Conservation (phyloP, 2,797 vertebrate species). For the Sebastes vulpes region DNA sequence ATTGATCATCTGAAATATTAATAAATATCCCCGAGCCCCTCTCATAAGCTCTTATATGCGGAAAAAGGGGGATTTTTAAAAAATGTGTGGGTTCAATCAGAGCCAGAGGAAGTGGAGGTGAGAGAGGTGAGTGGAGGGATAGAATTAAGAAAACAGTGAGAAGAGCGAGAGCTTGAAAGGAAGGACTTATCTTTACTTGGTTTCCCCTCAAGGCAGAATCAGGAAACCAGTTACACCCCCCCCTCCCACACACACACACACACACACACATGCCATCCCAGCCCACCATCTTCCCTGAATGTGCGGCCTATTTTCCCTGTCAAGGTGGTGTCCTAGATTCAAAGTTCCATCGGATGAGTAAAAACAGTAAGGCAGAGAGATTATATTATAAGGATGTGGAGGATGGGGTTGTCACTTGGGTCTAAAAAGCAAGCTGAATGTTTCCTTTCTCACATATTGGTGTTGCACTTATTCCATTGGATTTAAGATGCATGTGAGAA, state of each 20-base stretch:
- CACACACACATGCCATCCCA: constrained; percentile 21
- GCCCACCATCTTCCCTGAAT: constrained; percentile 66
- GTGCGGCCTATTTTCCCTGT: constrained; percentile 83
- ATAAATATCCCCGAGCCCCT: neutral
- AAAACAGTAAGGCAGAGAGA: constrained; percentile 59
- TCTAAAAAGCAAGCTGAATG: constrained; percentile 4
- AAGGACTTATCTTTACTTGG: constrained; percentile 51
- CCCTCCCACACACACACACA: neutral
- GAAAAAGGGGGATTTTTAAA: neutral
- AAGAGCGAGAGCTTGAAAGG: constrained; percentile 47
- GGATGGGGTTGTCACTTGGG: constrained; percentile 45
- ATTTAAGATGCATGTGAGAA: neutral
- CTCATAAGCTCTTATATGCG: neutral
- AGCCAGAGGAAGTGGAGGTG: constrained; percentile 12
- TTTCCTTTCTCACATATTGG: constrained; percentile 12
- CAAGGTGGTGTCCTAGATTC: constrained; percentile 87
- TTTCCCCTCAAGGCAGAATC: constrained; percentile 66
- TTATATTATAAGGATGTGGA: constrained; percentile 41
- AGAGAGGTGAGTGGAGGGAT: constrained; percentile 20
- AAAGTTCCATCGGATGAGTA: constrained; percentile 69
- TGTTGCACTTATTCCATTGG: neutral
- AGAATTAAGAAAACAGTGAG: constrained; percentile 22
- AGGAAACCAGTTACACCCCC: constrained; percentile 59
- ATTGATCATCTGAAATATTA: constrained; percentile 7
- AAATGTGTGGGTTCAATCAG: neutral